phyloP scores from a whole-genome alignment of 1,140 invertebrate genomes.

The Neoseiulus cucumeris region DNA sequence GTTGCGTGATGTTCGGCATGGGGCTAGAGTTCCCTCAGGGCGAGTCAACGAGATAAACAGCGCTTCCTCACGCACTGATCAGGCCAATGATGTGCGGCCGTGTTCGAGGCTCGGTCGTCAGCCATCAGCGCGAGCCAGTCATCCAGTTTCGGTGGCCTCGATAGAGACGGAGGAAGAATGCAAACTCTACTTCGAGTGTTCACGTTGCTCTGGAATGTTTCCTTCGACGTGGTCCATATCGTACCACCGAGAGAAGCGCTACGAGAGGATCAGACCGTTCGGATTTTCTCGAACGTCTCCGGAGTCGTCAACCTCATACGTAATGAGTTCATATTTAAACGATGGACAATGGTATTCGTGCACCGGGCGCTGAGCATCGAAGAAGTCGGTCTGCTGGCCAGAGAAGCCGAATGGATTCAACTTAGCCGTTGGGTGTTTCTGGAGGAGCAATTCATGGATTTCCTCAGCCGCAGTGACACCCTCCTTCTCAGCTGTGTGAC shows the following conservation, averaged over 20 bases:
- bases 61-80: too few species aligned
- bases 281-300: background rate
- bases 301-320: background rate
- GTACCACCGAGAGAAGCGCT: background rate
- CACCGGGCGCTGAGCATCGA: background rate
- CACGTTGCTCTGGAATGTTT: background rate
- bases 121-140: too few species aligned
- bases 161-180: background rate
- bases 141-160: too few species aligned
- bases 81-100: too few species aligned
- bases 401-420: background rate
- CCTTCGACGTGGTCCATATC: background rate
- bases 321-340: background rate
- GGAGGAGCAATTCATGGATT: background rate
- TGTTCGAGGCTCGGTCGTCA: too few species aligned
- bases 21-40: too few species aligned
- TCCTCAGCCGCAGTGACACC: background rate
- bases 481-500: background rate
- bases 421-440: background rate
- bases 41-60: too few species aligned
- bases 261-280: background rate
- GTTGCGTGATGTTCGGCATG: too few species aligned
- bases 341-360: slow-evolving; percentile 1
- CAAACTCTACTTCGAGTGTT: background rate
- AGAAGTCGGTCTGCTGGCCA: background rate